Evolutionary conservation across 2,797 vertebrate species (phyloP).

Genomic region (Lemur catta): DNA sequence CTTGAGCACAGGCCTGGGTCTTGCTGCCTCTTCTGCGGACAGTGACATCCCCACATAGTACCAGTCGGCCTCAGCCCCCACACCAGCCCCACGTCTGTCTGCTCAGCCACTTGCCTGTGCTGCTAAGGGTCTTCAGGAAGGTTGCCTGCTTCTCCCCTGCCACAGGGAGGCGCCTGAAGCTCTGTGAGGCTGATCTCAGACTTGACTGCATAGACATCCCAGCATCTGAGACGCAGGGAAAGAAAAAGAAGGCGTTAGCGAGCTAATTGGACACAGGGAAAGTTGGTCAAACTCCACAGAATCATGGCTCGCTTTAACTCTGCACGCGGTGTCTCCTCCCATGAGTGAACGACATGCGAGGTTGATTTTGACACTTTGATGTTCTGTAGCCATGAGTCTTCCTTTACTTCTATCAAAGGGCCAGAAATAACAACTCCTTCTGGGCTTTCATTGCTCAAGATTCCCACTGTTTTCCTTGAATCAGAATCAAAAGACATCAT

Average conservation of each 20-base stretch:
- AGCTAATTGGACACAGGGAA: background rate
- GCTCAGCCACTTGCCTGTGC: background rate
- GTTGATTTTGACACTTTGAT: conserved; percentile 53
- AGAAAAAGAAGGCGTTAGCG: background rate
- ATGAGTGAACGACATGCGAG: background rate
- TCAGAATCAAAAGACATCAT: conserved; percentile 72
- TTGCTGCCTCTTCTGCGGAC: background rate
- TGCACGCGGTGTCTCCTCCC: background rate
- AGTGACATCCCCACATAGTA: fast-evolving
- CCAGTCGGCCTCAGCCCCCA: fast-evolving
- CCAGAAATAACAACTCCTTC: conserved; percentile 64
- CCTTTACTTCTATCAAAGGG: conserved; percentile 69
- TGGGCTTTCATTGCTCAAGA: conserved; percentile 57
- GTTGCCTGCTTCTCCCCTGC: background rate
- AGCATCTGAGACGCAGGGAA: background rate
- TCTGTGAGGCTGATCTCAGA: background rate
- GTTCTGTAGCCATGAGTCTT: conserved; percentile 20
- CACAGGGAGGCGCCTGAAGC: background rate
- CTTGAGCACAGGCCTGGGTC: background rate
- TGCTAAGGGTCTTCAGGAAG: background rate
- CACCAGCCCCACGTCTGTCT: background rate
- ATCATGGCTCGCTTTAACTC: background rate
- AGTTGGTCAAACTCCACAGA: background rate
- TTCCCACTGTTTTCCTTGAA: conserved; percentile 78
- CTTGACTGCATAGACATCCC: background rate